Base-by-base conservation (phyloP, 2,797 vertebrate genomes). In the Meriones psammophilus region DNA sequence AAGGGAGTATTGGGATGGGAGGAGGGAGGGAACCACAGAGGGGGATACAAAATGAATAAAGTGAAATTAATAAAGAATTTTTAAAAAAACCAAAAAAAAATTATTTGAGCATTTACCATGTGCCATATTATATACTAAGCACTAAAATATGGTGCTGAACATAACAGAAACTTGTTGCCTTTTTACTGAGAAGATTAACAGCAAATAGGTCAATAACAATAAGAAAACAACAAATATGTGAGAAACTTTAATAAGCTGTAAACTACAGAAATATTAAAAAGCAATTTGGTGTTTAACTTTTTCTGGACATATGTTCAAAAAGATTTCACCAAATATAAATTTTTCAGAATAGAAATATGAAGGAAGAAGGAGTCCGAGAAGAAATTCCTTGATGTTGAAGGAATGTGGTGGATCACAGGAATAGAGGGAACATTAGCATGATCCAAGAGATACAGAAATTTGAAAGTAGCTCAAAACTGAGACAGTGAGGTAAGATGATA, bases 241-340 rank as follows among this genome's bases (percentile, higher is more conserved):
- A 73, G 33, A 74, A 8, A 58, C 62, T 86, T 81, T 42, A 73
- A 50, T 3, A 1, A 26, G 26, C 39, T 30, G 5, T 1, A 81
- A 66, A 81, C 10, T 1, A 84, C 39, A 42, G 30, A 92, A 80
- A 66, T 9, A 78, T 30, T 54, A 30, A 84, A 84, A 15, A 78
- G n/a, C 20, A 58, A 68, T 7, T 4, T 8, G 5, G 1, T 74
- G 69, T 36, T 58, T 58, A 36, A 20, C 76, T 42, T n/a, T 86
- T 83, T 79, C 80, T 91, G 33, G 54, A 90, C 1, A 73, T 42
- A 74, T 18, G 68, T 0, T 5, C 7, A 83, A 88, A 7, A 73
- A 39, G 14, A 69, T 78, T 88, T 50, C 68, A 85, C 13, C 56
- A 86, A 88, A 90, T 39, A 42, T 15, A 90, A 91, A 88, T 76